These are phyloP conservation scores for Nudaria mundana DNA, from an alignment of 2,888 invertebrate species.

Conservation along the genomic window DNA sequence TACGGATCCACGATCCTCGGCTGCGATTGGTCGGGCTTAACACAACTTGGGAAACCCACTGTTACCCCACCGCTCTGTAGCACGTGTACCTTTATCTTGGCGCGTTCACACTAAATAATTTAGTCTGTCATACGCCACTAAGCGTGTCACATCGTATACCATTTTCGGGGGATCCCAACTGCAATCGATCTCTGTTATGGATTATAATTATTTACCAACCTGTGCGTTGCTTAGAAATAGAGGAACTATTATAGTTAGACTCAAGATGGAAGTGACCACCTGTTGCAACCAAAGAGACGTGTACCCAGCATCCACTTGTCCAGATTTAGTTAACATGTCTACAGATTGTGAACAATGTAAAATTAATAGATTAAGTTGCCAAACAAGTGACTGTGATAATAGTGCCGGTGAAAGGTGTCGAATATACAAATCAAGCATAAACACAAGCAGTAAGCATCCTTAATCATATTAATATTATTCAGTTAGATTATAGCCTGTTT, in stretches of 20 bases:
- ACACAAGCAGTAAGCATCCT: slow-evolving; percentile 70
- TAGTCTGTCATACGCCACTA: slow-evolving; percentile 74
- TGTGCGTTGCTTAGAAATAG: slow-evolving; percentile 62
- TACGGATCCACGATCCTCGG: slow-evolving; percentile 22
- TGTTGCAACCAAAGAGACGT: slow-evolving; percentile 38
- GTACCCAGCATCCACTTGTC: slow-evolving; percentile 37
- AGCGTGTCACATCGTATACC: slow-evolving; percentile 62
- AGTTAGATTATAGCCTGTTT: too few relatives aligned
- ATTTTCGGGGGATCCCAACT: slow-evolving; percentile 67
- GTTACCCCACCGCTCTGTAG: slow-evolving; percentile 55
- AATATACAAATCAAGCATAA: slow-evolving; percentile 60
- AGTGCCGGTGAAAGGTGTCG: slow-evolving; percentile 61
- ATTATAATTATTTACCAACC: slow-evolving; percentile 62
- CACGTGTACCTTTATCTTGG: slow-evolving; percentile 74
- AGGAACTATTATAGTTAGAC: slow-evolving; percentile 67
- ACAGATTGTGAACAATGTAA: slow-evolving; percentile 66
- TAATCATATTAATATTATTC: slow-evolving; percentile 10
- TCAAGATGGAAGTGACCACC: slow-evolving; percentile 57
- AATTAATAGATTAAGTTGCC: slow-evolving; percentile 68
- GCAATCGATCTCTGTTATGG: slow-evolving; percentile 63
- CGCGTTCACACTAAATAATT: slow-evolving; percentile 68
- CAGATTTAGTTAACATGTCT: slow-evolving; percentile 43
- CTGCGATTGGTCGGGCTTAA: slow-evolving; percentile 51
- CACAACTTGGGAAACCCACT: slow-evolving; percentile 46
- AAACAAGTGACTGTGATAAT: slow-evolving; percentile 77